phyloP scores from a whole-genome alignment of 2,113 vertebrate genomes.

The Rhagologus leucostigma region DNA sequence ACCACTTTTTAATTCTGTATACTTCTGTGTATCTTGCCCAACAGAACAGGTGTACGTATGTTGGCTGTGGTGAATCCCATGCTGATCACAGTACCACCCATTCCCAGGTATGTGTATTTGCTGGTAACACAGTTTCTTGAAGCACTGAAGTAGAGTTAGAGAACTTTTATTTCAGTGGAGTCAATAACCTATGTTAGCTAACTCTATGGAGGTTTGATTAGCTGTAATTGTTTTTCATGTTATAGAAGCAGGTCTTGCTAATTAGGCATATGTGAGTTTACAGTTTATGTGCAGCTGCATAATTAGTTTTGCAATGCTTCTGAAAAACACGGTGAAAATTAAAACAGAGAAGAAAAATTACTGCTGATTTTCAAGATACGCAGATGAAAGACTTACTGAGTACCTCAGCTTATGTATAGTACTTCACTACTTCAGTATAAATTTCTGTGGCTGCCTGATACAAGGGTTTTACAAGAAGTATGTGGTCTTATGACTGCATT shows the following conservation, averaged over 20 bases:
- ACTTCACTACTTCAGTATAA: not conserved
- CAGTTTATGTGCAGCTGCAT: not conserved
- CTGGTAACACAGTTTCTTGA: not conserved
- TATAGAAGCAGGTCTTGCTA: not conserved
- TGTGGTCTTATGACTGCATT: not conserved
- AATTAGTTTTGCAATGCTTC: not conserved
- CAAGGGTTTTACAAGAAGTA: not conserved
- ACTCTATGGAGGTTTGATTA: not conserved
- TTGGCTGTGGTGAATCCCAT: slow-evolving; percentile 96
- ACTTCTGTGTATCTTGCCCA: slow-evolving; percentile 3
- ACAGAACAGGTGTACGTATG: slow-evolving; percentile 90
- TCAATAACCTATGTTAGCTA: not conserved
- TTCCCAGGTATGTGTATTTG: slow-evolving; percentile 84
- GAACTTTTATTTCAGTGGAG: not conserved
- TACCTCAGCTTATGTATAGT: not conserved
- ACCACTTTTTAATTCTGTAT: not conserved
- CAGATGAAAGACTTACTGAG: not conserved
- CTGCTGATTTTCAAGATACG: not conserved
- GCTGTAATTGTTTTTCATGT: not conserved
- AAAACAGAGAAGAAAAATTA: not conserved
- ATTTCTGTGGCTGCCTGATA: not conserved
- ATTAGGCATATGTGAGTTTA: not conserved
- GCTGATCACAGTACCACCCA: slow-evolving; percentile 96
- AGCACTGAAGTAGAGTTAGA: not conserved
- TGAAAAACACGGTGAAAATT: not conserved